These are phyloP conservation scores for Olivierus martensii DNA, from an alignment of 1,140 invertebrate species.

Conservation along the genomic window DNA sequence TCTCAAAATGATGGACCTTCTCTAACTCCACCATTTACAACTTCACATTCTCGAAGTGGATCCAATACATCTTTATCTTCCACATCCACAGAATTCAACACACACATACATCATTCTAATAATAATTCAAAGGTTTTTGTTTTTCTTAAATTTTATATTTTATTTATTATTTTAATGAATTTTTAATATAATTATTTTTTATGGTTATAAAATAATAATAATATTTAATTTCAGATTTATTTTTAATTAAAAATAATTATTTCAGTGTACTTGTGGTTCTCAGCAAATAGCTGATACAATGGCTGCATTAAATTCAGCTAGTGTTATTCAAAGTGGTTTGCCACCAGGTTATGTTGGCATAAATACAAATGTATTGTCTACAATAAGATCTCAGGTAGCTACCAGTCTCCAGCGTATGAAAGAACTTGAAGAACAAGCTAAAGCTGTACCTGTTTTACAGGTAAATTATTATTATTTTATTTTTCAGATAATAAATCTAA, in stretches of 20 bases:
- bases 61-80: too few relatives aligned
- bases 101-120: background rate
- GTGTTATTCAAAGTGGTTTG: background rate
- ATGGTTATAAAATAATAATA: too few relatives aligned
- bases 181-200: too few relatives aligned
- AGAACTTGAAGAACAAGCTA: conserved; percentile 70
- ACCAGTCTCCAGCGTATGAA: conserved; percentile 55
- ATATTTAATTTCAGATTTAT: too few relatives aligned
- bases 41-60: too few relatives aligned
- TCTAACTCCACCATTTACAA: too few relatives aligned
- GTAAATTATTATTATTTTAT: conserved; percentile 37
- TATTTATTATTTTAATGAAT: background rate
- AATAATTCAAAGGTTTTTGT: background rate
- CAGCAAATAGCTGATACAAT: conserved; percentile 18
- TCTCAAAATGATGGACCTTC: too few relatives aligned
- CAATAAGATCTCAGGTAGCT: conserved; percentile 58
- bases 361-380: conserved; percentile 12
- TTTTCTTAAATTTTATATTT: background rate
- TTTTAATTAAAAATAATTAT: background rate
- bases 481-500: too few relatives aligned
- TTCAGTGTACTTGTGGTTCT: background rate
- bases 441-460: conserved; percentile 64
- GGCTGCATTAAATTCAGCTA: conserved; percentile 5
- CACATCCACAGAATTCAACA: background rate
- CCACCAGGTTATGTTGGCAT: conserved; percentile 18